Evolutionary conservation across 1,140 invertebrate genomes (phyloP), one percentile per base, ranked within the genome.

Genomic region (Paraescarpia echinospica): DNA sequence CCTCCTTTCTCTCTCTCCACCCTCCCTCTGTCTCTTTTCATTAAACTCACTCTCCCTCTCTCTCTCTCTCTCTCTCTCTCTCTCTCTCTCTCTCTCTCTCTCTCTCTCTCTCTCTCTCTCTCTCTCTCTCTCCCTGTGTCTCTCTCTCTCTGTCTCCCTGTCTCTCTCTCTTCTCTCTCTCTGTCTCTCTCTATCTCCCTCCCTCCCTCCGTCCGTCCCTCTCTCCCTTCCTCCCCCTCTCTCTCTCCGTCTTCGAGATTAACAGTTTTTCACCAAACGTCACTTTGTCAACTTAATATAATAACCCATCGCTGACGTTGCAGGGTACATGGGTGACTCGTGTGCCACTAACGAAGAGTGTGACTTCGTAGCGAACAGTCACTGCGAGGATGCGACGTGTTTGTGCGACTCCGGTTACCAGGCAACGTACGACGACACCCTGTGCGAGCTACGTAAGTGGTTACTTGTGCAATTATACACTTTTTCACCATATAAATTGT

Each of bases 1-100:
- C 27, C 59, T 12, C 59, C 59, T 2, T 27, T 18, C 59, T 12
- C 59, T 18, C 0, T 18, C 59, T 8, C 59, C 59, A 18, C 27
- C 27, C 12, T 77, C 59, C 27, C 12, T 77, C 59, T 27, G 14
- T n/a, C n/a, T n/a, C n/a, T n/a, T n/a, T n/a, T n/a, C n/a, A n/a
- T n/a, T n/a, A n/a, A n/a, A n/a, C 59, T 77, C 59, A 14, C 59
- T 77, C 59, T 77, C 59, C 22, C 59, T 77, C 59, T 77, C 59
- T 77, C 59, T 89, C 92, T 41, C 77, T 89, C 92, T 41, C 92
- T 89, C 92, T 41, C 89, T 93, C 92, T 91, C 93, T 51, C 88
- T 93, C 93, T 92, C 93, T 89, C 88, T 92, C 92, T 88, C 88
- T 91, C 89, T 91, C 77, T 92, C 35, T 41, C 91, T 93, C 92